These are phyloP conservation scores for Coelopa frigida DNA, from an alignment of 1,140 invertebrate genomes.

Conservation along the genomic window DNA sequence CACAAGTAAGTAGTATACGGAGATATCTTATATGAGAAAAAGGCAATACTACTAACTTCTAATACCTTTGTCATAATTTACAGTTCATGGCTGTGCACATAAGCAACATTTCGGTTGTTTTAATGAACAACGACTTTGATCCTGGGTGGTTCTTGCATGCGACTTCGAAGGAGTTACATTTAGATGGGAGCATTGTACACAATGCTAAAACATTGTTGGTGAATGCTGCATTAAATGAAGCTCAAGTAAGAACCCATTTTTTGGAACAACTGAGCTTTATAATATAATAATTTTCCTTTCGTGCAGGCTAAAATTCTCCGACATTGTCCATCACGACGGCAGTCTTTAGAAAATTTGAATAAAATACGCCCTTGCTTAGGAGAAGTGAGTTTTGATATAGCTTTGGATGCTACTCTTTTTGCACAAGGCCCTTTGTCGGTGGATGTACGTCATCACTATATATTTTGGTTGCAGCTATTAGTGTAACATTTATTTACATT, in stretches of 20 bases:
- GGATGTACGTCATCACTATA: constrained; percentile 64
- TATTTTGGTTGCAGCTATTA: too few species aligned
- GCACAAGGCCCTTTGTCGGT: constrained; percentile 69
- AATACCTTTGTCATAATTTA: constrained; percentile 11
- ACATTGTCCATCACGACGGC: constrained; percentile 39
- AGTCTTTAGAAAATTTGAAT: constrained; percentile 37
- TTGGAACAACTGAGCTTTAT: neutral
- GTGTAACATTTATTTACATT: constrained; percentile 4
- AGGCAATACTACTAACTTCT: neutral
- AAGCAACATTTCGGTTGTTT: constrained; percentile 69
- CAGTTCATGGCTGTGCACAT: constrained; percentile 82
- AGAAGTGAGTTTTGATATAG: constrained; percentile 64
- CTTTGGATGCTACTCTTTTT: constrained; percentile 64
- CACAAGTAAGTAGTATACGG: constrained; percentile 67
- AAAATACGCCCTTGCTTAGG: constrained; percentile 53
- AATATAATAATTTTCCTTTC: constrained; percentile 1
- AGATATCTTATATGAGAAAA: too few species aligned
- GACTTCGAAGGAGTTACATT: constrained; percentile 64
- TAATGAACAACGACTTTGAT: constrained; percentile 52
- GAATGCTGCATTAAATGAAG: constrained; percentile 57
- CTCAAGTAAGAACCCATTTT: constrained; percentile 29
- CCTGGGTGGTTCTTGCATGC: constrained; percentile 70
- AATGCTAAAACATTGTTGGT: constrained; percentile 66
- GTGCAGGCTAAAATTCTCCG: constrained; percentile 43
- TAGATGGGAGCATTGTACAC: constrained; percentile 68